Evolutionary conservation across 2,888 invertebrate genomes (phyloP).

Genomic region (Mactromeris polynyma): DNA sequence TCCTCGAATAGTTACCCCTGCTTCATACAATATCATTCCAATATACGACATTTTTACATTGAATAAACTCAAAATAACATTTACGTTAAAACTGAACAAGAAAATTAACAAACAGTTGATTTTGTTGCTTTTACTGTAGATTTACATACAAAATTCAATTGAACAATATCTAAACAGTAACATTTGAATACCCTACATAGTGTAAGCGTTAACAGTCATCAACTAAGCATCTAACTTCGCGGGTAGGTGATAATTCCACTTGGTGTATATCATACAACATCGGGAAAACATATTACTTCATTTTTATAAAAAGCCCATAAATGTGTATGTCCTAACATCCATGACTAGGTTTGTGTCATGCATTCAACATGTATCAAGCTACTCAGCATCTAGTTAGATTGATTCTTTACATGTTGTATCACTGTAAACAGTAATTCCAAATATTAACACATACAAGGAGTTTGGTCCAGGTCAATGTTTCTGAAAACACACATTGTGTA

Average conservation of each 20-base stretch:
- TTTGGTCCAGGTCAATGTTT: conserved; percentile 1
- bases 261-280: not conserved
- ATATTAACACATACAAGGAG: conserved; percentile 1
- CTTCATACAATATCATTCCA: not conserved
- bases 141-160: not conserved
- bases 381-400: not conserved
- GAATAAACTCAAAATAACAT: not conserved
- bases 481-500: not conserved
- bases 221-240: not conserved
- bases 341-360: not conserved
- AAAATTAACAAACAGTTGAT: not conserved
- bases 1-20: not conserved
- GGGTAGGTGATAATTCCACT: not conserved
- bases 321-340: not conserved
- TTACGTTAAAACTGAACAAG: not conserved
- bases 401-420: not conserved
- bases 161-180: not conserved
- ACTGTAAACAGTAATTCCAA: not conserved
- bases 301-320: not conserved
- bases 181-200: not conserved
- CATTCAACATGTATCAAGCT: not conserved
- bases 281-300: not conserved
- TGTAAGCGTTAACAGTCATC: not conserved
- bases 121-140: not conserved
- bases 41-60: not conserved